Evolutionary conservation across 2,797 vertebrate genomes (phyloP), one percentile per base, ranked within the genome.

Genomic region (Xiphophorus birchmanni): DNA sequence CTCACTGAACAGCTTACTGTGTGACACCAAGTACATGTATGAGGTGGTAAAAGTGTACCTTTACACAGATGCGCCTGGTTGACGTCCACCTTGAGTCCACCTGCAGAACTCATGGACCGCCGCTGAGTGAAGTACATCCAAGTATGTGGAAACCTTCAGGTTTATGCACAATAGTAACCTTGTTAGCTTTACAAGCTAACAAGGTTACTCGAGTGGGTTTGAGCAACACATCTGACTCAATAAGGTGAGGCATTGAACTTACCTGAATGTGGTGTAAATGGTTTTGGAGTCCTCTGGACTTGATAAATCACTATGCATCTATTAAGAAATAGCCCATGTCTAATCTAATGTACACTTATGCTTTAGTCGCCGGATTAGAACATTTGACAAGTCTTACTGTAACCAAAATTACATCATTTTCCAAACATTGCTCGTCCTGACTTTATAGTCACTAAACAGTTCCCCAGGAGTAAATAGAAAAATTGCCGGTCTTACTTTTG

Each of bases 401-500:
- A 37, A n/a, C 65, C 54, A 54, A 42, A 47, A 67, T 67, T 52
- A 71, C 71, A 69, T 56, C 37, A 44, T 50, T 21, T 40, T 71
- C 37, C 48, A 56, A 72, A 44, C 21, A 78, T 72, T 37, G 44
- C 18, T 60, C 5, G 1, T 47, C 77, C 37, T 12, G 58, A 48
- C 29, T 79, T 60, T 18, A 60, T 17, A 40, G 69, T 37, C 69
- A 4, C 23, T 15, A 37, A 63, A 40, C 17, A 48, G 71, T 79
- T 63, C 4, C 73, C 26, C 15, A 63, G 71, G 44, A 63, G 17
- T n/a, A 3, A 73, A 54, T 67, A 26, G 73, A 77, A n/a, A 23
- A 56, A 12, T 72, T 78, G 32, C 32, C 45, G 4, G 42, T 63
- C 48, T 45, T n/a, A 44, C 82, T 79, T 80, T 77, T 79, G 74